These are phyloP conservation scores for Drosophila ambigua DNA, from an alignment of 1,140 invertebrate genomes.

Conservation along the genomic window DNA sequence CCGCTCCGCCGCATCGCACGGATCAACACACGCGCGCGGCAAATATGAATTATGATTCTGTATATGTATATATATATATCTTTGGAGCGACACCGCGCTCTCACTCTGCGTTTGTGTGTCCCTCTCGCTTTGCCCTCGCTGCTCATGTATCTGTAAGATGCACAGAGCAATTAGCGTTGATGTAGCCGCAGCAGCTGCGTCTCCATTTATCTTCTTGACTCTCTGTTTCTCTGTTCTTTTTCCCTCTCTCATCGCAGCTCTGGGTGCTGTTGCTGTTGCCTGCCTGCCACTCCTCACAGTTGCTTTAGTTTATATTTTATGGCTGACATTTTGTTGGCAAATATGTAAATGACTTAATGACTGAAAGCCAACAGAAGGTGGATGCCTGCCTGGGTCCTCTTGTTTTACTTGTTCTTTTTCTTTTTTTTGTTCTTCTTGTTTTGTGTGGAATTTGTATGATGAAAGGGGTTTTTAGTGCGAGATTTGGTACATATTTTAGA, in stretches of 20 bases:
- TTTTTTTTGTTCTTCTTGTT: neutral
- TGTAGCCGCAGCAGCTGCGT: slow-evolving; percentile 75
- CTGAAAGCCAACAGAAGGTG: slow-evolving; percentile 49
- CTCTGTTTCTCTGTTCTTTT: neutral
- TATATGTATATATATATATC: slow-evolving; percentile 60
- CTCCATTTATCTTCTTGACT: slow-evolving; percentile 70
- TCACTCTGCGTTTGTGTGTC: slow-evolving; percentile 22
- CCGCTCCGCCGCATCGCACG: neutral
- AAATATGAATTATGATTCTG: slow-evolving; percentile 77
- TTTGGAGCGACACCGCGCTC: neutral
- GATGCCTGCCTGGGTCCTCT: slow-evolving; percentile 12
- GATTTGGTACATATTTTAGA: neutral
- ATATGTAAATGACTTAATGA: slow-evolving; percentile 73
- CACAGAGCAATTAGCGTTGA: slow-evolving; percentile 79
- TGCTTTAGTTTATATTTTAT: slow-evolving; percentile 63
- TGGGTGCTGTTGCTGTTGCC: slow-evolving; percentile 4
- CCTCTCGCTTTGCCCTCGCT: neutral
- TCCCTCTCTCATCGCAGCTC: no score
- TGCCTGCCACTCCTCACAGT: slow-evolving; percentile 40
- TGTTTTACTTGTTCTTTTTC: slow-evolving; percentile 17
- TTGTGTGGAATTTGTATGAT: slow-evolving; percentile 12
- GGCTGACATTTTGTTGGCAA: slow-evolving; percentile 66
- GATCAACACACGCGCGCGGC: slow-evolving; percentile 48
- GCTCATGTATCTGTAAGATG: slow-evolving; percentile 61
- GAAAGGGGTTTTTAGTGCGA: slow-evolving; percentile 13